Evolutionary conservation across 2,888 invertebrate species (phyloP).

Genomic region (Siphlonurus alternatus): DNA sequence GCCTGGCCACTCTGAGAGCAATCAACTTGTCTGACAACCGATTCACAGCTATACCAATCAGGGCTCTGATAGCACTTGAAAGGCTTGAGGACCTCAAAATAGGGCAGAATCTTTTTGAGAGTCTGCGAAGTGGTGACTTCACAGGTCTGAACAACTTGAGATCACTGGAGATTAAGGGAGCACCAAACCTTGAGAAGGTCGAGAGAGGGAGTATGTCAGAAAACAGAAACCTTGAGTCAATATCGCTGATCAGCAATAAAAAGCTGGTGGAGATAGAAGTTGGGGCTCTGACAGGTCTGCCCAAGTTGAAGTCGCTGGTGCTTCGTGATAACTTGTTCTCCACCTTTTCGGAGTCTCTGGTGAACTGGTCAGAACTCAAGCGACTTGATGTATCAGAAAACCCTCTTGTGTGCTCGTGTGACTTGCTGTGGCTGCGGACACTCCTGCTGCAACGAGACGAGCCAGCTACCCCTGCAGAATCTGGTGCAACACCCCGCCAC

Average conservation of each 20-base stretch:
- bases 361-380: constrained; percentile 60
- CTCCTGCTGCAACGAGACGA: constrained; percentile 22
- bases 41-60: constrained; percentile 54
- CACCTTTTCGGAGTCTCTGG: constrained; percentile 57
- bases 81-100: constrained; percentile 64
- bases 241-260: constrained; percentile 61
- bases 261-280: constrained; percentile 54
- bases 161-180: constrained; percentile 60
- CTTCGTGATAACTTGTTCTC: constrained; percentile 62
- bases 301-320: constrained; percentile 58
- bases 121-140: constrained; percentile 54
- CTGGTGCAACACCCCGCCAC: constrained; percentile 49
- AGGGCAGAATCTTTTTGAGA: constrained; percentile 65
- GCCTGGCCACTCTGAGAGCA: constrained; percentile 43
- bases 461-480: constrained; percentile 1
- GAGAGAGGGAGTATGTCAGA: constrained; percentile 62
- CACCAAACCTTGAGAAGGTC: constrained; percentile 50
- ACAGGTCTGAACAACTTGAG: constrained; percentile 56
- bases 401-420: constrained; percentile 65
- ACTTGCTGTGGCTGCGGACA: constrained; percentile 60
- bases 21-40: constrained; percentile 68
- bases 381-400: constrained; percentile 66
- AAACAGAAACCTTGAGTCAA: constrained; percentile 63
- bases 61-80: constrained; percentile 45
- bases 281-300: constrained; percentile 57